A percentile compares a stretch with the other conserved stretches of the same genome.
These are phyloP conservation scores for Drosophila pseudotakahashii DNA, from an alignment of 2,888 invertebrate species.

Conservation along the genomic window DNA sequence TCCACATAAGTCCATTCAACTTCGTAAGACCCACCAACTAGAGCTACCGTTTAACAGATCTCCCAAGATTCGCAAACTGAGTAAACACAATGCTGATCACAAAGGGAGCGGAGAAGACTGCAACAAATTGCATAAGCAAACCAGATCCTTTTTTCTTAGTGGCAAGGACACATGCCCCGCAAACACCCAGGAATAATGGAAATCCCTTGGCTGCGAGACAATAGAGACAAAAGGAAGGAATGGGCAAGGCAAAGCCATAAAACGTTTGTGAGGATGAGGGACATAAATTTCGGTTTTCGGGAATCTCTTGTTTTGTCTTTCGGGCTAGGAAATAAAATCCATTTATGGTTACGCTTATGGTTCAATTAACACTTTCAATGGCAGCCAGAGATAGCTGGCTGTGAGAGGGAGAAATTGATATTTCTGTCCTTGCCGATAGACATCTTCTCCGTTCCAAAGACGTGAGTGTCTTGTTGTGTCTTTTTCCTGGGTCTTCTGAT, in stretches of 20 bases:
- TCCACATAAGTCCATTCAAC: conserved; percentile 34
- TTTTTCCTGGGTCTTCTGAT: neutral
- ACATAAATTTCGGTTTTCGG: conserved; percentile 70
- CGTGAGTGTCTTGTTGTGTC: conserved; percentile 28
- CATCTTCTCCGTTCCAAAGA: conserved; percentile 32
- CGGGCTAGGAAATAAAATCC: conserved; percentile 78
- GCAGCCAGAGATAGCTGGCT: conserved; percentile 27
- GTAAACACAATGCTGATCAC: conserved; percentile 56
- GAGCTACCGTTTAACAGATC: conserved; percentile 52
- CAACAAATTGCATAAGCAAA: conserved; percentile 76
- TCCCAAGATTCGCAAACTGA: conserved; percentile 27
- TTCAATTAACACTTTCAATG: conserved; percentile 81
- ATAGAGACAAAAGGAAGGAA: conserved; percentile 20
- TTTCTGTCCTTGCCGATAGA: conserved; percentile 43
- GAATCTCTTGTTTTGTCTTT: conserved; percentile 57
- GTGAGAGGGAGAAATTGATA: conserved; percentile 46
- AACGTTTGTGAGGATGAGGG: conserved; percentile 55
- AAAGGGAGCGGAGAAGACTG: conserved; percentile 51
- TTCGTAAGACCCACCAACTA: conserved; percentile 23
- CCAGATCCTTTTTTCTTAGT: conserved; percentile 45
- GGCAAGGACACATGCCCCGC: conserved; percentile 64
- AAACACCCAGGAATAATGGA: conserved; percentile 54
- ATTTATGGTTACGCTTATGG: conserved; percentile 82
- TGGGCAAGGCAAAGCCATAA: conserved; percentile 58
- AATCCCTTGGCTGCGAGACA: conserved; percentile 21